Conservation (phyloP, 2,888 invertebrate genomes). For the Macrosiphum euphorbiae region DNA sequence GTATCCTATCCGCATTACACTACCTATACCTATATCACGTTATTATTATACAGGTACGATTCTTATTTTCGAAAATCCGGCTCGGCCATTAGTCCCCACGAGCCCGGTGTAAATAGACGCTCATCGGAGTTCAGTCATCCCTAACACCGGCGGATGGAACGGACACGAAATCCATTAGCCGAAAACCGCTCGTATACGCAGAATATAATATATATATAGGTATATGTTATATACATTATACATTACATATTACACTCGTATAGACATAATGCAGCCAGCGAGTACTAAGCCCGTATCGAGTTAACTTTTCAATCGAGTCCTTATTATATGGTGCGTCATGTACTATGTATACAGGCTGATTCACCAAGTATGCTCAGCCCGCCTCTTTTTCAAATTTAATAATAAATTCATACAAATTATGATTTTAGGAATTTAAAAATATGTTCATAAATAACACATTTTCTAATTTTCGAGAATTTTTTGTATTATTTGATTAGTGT, state of each 20-base stretch:
- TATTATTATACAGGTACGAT: not conserved
- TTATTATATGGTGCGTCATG: not conserved
- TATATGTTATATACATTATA: not conserved
- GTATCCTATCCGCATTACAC: not conserved
- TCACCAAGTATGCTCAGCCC: too few relatives aligned
- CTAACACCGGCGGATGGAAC: conserved; percentile 40
- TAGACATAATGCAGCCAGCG: not conserved
- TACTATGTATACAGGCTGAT: not conserved
- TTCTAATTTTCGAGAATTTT: too few relatives aligned
- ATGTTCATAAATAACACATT: too few relatives aligned
- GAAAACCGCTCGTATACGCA: not conserved
- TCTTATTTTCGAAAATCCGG: not conserved
- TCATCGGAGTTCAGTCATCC: conserved; percentile 34
- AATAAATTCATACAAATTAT: too few relatives aligned
- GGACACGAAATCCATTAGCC: conserved; percentile 48
- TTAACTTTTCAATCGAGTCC: conserved; percentile 5
- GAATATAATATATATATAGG: not conserved
- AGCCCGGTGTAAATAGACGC: not conserved
- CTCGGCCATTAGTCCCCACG: conserved; percentile 16
- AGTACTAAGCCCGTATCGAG: conserved; percentile 7
- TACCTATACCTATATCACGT: not conserved
- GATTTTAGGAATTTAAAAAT: too few relatives aligned
- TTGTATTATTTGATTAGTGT: too few relatives aligned
- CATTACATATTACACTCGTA: not conserved
- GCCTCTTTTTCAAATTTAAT: too few relatives aligned